Evolutionary conservation across 2,797 vertebrate genomes (phyloP).

Genomic region (Setipinna tenuifilis): DNA sequence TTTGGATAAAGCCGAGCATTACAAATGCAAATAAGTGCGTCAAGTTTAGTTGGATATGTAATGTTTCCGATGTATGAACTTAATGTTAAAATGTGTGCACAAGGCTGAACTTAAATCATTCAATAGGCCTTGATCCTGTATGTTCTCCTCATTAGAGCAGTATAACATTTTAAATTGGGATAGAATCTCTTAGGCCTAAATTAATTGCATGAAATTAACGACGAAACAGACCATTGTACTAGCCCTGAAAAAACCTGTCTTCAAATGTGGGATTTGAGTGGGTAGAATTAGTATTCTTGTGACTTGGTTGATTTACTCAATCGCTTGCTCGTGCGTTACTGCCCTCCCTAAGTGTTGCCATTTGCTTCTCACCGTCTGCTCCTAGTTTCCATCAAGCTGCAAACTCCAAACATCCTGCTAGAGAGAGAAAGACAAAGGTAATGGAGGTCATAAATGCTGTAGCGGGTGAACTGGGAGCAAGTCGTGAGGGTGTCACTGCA

Average conservation of each 20-base stretch:
- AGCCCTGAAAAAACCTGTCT: too few relatives aligned
- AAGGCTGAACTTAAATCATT: neutral
- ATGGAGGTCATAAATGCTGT: slow-evolving; percentile 41
- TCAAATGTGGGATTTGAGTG: neutral
- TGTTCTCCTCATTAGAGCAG: too few relatives aligned
- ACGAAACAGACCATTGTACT: too few relatives aligned
- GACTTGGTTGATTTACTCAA: neutral
- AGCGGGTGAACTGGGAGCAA: slow-evolving; percentile 21
- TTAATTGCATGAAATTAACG: too few relatives aligned
- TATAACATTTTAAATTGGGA: too few relatives aligned
- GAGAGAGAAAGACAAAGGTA: slow-evolving; percentile 10
- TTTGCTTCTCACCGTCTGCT: neutral
- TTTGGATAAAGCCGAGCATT: neutral
- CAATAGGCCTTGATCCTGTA: too few relatives aligned
- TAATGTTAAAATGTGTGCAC: neutral
- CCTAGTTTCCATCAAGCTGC: neutral
- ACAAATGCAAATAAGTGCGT: neutral
- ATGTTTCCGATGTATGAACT: neutral
- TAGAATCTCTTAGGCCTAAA: too few relatives aligned
- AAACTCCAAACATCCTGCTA: neutral
- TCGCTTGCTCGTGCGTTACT: neutral
- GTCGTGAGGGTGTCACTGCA: neutral
- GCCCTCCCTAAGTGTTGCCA: neutral
- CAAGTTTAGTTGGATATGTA: neutral
- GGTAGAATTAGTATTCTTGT: neutral